Percentiles rank a stretch among this genome's conserved stretches.
phyloP scores from a whole-genome alignment of 92 coral and sea anemone genomes.

The Pocillopora meandrina region DNA sequence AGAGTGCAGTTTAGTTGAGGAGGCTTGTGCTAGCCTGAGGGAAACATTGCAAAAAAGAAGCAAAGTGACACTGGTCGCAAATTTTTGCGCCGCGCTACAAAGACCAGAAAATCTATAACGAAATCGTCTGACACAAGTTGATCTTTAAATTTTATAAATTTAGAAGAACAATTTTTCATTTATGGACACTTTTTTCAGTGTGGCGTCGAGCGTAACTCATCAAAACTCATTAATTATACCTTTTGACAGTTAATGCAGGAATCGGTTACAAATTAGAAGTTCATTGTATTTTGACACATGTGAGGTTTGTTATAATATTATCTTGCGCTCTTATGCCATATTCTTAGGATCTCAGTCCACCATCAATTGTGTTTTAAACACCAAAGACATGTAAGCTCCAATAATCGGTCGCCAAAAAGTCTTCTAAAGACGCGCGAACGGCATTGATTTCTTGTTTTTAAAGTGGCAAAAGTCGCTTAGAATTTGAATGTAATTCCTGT shows the following conservation, averaged over 20 bases:
- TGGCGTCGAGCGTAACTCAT: not conserved
- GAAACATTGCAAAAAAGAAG: not conserved
- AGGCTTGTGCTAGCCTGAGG: slow-evolving; percentile 1
- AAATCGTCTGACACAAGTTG: not conserved
- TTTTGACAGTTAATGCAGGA: slow-evolving; percentile 15
- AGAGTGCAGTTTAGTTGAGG: slow-evolving; percentile 6
- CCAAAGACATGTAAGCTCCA: too few relatives aligned
- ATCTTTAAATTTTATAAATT: not conserved
- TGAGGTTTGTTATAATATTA: not conserved
- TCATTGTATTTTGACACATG: not conserved
- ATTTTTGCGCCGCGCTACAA: not conserved
- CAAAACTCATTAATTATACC: slow-evolving; percentile 39
- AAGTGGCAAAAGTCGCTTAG: not conserved
- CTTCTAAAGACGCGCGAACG: too few relatives aligned
- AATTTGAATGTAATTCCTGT: slow-evolving; percentile 12
- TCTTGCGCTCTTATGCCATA: not conserved
- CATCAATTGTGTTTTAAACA: too few relatives aligned
- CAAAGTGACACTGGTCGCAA: not conserved
- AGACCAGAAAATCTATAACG: not conserved
- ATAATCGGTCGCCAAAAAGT: too few relatives aligned
- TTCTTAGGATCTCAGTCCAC: not conserved
- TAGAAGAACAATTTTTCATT: not conserved
- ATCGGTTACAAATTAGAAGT: slow-evolving; percentile 11
- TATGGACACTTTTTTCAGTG: not conserved
- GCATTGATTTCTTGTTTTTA: not conserved